Conservation (phyloP, 2,113 vertebrate genomes). For the Agapornis roseicollis region DNA sequence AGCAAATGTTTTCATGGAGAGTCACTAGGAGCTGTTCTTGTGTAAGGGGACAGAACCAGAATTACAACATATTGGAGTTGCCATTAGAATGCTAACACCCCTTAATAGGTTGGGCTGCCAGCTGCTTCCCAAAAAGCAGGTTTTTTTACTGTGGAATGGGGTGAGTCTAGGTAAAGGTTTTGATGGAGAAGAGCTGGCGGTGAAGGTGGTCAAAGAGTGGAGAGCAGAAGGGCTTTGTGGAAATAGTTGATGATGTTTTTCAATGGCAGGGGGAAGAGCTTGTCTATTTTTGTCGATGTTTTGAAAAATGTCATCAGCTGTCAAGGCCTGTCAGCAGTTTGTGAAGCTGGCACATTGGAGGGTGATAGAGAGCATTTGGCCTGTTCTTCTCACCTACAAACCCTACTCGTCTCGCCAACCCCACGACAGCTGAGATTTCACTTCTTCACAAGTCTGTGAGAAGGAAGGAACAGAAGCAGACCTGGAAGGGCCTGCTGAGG, state of each 20-base stretch:
- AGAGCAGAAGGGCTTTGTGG: neutral
- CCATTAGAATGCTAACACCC: neutral
- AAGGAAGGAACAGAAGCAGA: neutral
- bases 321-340: constrained; percentile 57
- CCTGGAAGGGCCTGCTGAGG: neutral
- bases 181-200: neutral
- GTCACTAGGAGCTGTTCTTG: neutral
- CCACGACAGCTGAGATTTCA: constrained; percentile 18
- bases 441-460: neutral
- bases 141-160: neutral
- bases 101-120: neutral
- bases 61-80: neutral
- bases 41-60: neutral
- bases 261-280: neutral
- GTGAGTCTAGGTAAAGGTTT: neutral
- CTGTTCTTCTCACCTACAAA: constrained; percentile 65
- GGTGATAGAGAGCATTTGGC: constrained; percentile 62
- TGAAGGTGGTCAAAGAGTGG: neutral
- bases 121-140: neutral
- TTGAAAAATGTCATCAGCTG: constrained; percentile 57
- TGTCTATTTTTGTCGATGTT: constrained; percentile 56
- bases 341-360: constrained; percentile 42
- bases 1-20: neutral
- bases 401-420: constrained; percentile 43
- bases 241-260: constrained; percentile 13